Conservation (phyloP, 2,888 invertebrate genomes). For the Ennomos erosarius region DNA sequence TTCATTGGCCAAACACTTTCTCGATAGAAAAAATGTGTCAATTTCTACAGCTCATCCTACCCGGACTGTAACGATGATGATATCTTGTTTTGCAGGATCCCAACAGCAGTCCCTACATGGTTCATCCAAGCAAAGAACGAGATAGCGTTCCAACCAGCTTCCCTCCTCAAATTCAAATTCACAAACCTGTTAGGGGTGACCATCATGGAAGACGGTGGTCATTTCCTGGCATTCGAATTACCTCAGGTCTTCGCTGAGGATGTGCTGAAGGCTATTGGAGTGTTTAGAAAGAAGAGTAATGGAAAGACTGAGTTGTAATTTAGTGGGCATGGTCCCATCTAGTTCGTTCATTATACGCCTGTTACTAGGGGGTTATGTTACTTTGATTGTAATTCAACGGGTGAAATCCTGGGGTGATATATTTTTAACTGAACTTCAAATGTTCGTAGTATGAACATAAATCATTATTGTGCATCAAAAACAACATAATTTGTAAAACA, state of each 20-base stretch:
- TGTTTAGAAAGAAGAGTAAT: slow-evolving; percentile 53
- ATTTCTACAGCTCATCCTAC: too few relatives aligned
- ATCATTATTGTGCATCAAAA: too few relatives aligned
- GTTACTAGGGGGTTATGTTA: too few relatives aligned
- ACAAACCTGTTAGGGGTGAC: slow-evolving; percentile 87
- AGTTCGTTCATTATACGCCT: too few relatives aligned
- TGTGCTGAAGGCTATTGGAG: slow-evolving; percentile 73
- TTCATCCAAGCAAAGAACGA: slow-evolving; percentile 90
- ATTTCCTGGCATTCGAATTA: slow-evolving; percentile 93
- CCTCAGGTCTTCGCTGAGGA: slow-evolving; percentile 89
- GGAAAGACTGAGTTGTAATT: slow-evolving; percentile 74
- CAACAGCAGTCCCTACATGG: slow-evolving; percentile 87
- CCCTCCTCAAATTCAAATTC: slow-evolving; percentile 84
- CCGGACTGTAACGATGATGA: too few relatives aligned
- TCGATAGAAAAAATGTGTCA: too few relatives aligned
- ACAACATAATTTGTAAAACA: too few relatives aligned
- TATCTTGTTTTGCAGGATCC: slow-evolving; percentile 77
- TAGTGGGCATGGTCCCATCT: neutral
- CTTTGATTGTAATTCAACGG: neutral
- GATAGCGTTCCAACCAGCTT: slow-evolving; percentile 84
- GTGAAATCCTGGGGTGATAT: neutral
- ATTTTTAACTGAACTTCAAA: too few relatives aligned
- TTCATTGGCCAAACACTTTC: too few relatives aligned
- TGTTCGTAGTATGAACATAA: too few relatives aligned
- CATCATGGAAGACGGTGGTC: slow-evolving; percentile 89